Conservation (phyloP, 2,797 vertebrate species). For the Hylomyscus alleni region DNA sequence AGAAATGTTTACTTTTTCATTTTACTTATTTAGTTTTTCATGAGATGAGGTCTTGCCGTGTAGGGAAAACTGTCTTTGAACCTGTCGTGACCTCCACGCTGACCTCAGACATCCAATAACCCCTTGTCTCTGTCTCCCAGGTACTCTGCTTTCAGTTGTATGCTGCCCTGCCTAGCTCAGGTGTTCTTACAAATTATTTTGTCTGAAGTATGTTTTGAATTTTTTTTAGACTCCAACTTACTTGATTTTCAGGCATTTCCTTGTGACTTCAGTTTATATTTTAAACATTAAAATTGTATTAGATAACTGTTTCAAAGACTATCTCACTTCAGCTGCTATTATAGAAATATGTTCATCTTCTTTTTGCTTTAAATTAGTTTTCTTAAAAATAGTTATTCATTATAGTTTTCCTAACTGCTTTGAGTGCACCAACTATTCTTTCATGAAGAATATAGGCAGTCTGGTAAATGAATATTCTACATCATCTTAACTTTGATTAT, state of each 20-base stretch:
- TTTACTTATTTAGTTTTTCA: neutral
- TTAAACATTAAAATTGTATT: conserved; percentile 39
- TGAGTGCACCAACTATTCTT: neutral
- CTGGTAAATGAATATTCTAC: neutral
- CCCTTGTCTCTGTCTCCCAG: neutral
- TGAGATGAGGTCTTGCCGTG: neutral
- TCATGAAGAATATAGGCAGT: neutral
- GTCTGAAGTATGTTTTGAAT: neutral
- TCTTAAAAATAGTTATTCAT: neutral
- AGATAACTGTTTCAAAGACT: neutral
- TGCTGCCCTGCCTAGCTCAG: too few relatives aligned
- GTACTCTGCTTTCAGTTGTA: neutral
- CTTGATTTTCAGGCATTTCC: conserved; percentile 41
- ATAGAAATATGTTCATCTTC: conserved; percentile 5
- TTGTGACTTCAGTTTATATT: conserved; percentile 24
- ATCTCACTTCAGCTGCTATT: neutral
- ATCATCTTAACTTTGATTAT: neutral
- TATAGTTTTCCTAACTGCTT: conserved; percentile 1
- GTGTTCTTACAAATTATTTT: conserved; percentile 27
- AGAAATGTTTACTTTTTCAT: neutral
- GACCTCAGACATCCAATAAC: neutral
- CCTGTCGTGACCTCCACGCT: neutral
- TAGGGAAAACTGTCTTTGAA: neutral
- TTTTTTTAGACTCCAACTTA: conserved; percentile 23
- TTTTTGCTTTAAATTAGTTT: conserved; percentile 49